Conservation (phyloP, 35 echinoderm and acorn worm species). For the Apostichopus californicus region DNA sequence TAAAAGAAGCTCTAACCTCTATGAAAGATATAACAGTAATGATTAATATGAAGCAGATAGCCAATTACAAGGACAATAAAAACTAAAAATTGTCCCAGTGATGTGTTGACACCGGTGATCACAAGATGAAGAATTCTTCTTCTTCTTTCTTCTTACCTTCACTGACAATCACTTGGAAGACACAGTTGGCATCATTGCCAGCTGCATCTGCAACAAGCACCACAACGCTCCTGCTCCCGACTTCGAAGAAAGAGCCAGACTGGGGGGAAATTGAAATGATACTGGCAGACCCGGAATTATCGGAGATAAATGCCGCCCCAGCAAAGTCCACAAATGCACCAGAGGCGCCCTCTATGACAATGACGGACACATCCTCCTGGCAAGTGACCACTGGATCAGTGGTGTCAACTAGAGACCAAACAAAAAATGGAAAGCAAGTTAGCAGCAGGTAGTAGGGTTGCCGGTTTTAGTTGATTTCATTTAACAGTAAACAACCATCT, state of each 20-base stretch:
- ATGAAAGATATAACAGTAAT: not conserved
- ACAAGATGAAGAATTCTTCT: not conserved
- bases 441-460: too few species aligned
- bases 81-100: not conserved
- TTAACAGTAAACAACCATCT: too few species aligned
- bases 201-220: not conserved
- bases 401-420: slow-evolving; percentile 7
- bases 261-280: not conserved
- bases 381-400: not conserved
- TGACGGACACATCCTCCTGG: not conserved
- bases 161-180: not conserved
- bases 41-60: not conserved
- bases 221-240: not conserved
- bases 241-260: not conserved
- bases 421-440: not conserved
- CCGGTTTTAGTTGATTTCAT: too few species aligned
- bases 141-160: not conserved
- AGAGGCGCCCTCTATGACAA: not conserved
- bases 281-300: slow-evolving; percentile 20
- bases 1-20: not conserved
- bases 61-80: not conserved
- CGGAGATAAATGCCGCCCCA: not conserved
- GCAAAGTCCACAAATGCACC: not conserved
- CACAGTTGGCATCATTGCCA: slow-evolving; percentile 5
- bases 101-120: not conserved